Base-by-base conservation (phyloP, 2,797 vertebrate species). In the Luscinia megarhynchos region DNA sequence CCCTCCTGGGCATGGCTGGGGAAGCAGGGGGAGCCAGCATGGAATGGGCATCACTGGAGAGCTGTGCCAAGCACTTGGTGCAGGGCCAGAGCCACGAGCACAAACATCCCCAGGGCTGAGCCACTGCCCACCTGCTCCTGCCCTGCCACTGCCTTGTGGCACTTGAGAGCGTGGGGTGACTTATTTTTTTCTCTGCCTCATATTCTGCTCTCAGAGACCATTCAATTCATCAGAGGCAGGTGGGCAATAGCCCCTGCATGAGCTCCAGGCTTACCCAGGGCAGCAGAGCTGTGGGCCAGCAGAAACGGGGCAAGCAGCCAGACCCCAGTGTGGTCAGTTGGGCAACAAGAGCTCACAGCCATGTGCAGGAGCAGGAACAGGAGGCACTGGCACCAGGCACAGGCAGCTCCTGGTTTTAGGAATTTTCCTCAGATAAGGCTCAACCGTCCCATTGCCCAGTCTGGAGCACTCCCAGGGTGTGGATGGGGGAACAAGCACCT, bases 401-500 rank as follows among this genome's bases (percentile, higher is more conserved):
- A 18, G 4, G 10, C 50, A 58, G 66, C 45, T 24, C 41, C 46
- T n/a, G 38, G 4, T 7, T 88, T 61, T 58, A 34, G 50, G 66
- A 61, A 43, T 88, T 66, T 84, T 75, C 34, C 9, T 81, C 32
- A 27, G 50, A 24, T 43, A 45, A 86, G 58, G 51, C 8, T 81
- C 10, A 54, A 22, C 20, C 41, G 12, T 53, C 30, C 22, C 4
- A 0, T 74, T 1, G 3, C 54, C 10, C 10, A 4, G 6, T 36
- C 36, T 70, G 45, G 46, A 55, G 58, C 23, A 13, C 32, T 75
- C 6, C 0, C 7, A 18, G 62, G 12, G 26, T 21, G 9, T 5
- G 64, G 41, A 17, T 40, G 41, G 4, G 15, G 16, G 4, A 76
- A 38, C 29, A 50, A 36, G 8, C 7, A 45, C 0, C 0, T 34